phyloP scores from a whole-genome alignment of 2,888 invertebrate species.

The Caradrina kadenii region DNA sequence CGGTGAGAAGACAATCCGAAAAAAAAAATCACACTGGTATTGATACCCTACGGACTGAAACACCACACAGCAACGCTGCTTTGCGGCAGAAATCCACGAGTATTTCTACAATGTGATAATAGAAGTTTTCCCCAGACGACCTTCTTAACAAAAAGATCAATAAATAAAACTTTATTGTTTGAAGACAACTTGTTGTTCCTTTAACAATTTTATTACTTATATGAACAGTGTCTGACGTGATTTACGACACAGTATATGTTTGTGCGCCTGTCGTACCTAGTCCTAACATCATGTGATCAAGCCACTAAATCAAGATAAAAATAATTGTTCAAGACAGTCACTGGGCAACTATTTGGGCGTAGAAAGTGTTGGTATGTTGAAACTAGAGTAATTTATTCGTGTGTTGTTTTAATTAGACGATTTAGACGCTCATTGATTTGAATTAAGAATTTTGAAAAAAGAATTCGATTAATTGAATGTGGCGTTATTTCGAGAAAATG shows the following conservation, averaged over 20 bases:
- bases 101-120: neutral
- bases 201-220: slow-evolving; percentile 8
- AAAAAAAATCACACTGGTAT: too few relatives aligned
- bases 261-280: slow-evolving; percentile 25
- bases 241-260: slow-evolving; percentile 22
- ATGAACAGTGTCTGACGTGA: slow-evolving; percentile 20
- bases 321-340: slow-evolving; percentile 38
- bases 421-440: neutral
- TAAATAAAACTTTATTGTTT: slow-evolving; percentile 4
- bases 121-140: neutral
- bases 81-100: too few relatives aligned
- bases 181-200: slow-evolving; percentile 3
- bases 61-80: too few relatives aligned
- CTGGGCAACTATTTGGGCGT: slow-evolving; percentile 32
- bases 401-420: slow-evolving; percentile 27
- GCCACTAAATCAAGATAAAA: slow-evolving; percentile 52
- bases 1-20: too few relatives aligned
- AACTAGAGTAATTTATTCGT: slow-evolving; percentile 29
- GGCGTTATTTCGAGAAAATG: too few relatives aligned
- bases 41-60: too few relatives aligned
- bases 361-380: slow-evolving; percentile 25
- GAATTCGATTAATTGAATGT: too few relatives aligned
- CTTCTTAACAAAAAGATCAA: neutral
- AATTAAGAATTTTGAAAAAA: too few relatives aligned
- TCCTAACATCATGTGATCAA: slow-evolving; percentile 53